Percentiles rank a stretch among this genome's conserved stretches.
phyloP scores from a whole-genome alignment of 2,888 invertebrate genomes.

The Agapostemon virescens region DNA sequence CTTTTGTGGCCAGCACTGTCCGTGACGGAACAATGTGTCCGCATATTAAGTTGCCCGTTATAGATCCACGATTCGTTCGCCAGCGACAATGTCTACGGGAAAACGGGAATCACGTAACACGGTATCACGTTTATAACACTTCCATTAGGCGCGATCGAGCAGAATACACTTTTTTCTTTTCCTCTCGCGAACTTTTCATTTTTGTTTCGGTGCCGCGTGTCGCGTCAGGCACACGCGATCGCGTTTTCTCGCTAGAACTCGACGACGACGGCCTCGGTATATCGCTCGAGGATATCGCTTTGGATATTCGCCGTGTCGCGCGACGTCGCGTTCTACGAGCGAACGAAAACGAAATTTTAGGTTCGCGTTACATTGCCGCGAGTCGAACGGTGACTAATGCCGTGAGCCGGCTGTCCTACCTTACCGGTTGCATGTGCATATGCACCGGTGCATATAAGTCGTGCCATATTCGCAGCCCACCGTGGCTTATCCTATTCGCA shows the following conservation, averaged over 20 bases:
- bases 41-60: conserved; percentile 9
- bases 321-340: background rate
- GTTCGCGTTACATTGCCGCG: conserved; percentile 42
- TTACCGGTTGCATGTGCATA: conserved; percentile 50
- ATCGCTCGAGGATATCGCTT: background rate
- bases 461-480: conserved; percentile 65
- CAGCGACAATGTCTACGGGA: background rate
- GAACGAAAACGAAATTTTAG: conserved; percentile 57
- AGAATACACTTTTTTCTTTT: conserved; percentile 20
- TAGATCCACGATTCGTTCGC: conserved; percentile 1
- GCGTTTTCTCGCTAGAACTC: conserved; percentile 19
- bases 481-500: conserved; percentile 56
- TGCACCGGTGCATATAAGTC: conserved; percentile 56
- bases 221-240: conserved; percentile 30
- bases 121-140: conserved; percentile 25
- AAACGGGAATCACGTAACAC: conserved; percentile 5
- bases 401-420: conserved; percentile 55
- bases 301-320: conserved; percentile 41
- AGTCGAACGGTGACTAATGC: conserved; percentile 71
- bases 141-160: background rate
- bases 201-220: background rate
- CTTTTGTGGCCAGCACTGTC: background rate
- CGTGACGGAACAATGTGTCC: background rate
- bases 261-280: conserved; percentile 7
- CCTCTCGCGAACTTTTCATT: background rate